These are phyloP conservation scores for Willowsia nigromaculata DNA, from an alignment of 2,888 invertebrate species.

Conservation along the genomic window DNA sequence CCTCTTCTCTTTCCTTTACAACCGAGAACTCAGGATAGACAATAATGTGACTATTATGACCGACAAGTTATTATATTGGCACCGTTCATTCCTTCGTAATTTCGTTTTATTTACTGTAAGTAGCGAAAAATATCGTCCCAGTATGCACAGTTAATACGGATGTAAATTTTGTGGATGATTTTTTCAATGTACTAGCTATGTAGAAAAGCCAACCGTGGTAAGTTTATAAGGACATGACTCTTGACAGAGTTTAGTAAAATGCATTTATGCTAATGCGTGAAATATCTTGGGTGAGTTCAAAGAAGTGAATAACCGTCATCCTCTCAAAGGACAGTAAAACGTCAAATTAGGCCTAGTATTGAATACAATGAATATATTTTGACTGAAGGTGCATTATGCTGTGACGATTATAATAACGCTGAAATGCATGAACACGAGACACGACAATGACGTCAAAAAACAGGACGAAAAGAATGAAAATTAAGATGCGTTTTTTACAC, in stretches of 20 bases:
- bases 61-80: slow-evolving; percentile 45
- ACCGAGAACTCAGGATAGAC: not conserved
- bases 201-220: too few relatives aligned
- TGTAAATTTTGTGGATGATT: not conserved
- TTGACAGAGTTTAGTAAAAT: not conserved
- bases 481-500: too few relatives aligned
- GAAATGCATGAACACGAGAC: not conserved
- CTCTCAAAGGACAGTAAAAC: not conserved
- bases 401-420: not conserved
- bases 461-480: not conserved
- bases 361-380: too few relatives aligned
- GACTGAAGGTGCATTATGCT: not conserved
- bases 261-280: not conserved
- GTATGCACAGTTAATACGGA: not conserved
- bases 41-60: slow-evolving; percentile 5
- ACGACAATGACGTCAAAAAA: slow-evolving; percentile 6
- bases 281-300: not conserved
- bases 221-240: not conserved
- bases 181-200: not conserved
- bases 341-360: too few relatives aligned
- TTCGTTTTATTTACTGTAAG: not conserved
- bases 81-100: slow-evolving; percentile 36
- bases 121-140: not conserved
- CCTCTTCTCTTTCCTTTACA: not conserved
- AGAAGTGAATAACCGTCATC: not conserved